phyloP scores from a whole-genome alignment of 2,888 invertebrate genomes.

The Tachina fera region DNA sequence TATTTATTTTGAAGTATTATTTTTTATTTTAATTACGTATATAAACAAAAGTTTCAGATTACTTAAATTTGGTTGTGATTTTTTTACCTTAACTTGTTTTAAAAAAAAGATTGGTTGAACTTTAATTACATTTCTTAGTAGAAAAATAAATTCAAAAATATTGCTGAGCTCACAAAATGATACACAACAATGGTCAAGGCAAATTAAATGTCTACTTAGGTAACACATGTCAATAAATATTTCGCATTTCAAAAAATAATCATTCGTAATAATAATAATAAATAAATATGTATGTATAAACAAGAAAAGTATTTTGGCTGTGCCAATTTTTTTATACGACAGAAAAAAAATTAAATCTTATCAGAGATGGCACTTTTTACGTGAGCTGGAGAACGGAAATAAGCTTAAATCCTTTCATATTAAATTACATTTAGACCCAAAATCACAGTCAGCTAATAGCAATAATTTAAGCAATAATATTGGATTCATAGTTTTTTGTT shows the following conservation, averaged over 20 bases:
- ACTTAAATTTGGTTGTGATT: neutral
- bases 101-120: neutral
- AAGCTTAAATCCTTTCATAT: no score
- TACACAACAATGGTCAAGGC: neutral
- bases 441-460: no score
- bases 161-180: slow-evolving; percentile 4
- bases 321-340: no score
- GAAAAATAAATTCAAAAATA: neutral
- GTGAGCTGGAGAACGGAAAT: no score
- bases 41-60: slow-evolving; percentile 6
- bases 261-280: no score
- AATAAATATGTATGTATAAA: no score
- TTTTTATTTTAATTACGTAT: neutral
- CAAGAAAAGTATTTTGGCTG: no score
- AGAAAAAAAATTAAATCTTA: no score
- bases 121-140: neutral
- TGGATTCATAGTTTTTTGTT: no score
- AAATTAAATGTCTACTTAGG: neutral
- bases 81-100: neutral
- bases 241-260: neutral
- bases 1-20: neutral
- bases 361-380: no score
- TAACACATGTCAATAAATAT: neutral
- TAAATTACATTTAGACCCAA: no score
- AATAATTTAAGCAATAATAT: no score